A percentile compares a stretch with the other conserved stretches of the same genome.
Conservation (phyloP, 2,113 vertebrate species). For the Carassius carassius region DNA sequence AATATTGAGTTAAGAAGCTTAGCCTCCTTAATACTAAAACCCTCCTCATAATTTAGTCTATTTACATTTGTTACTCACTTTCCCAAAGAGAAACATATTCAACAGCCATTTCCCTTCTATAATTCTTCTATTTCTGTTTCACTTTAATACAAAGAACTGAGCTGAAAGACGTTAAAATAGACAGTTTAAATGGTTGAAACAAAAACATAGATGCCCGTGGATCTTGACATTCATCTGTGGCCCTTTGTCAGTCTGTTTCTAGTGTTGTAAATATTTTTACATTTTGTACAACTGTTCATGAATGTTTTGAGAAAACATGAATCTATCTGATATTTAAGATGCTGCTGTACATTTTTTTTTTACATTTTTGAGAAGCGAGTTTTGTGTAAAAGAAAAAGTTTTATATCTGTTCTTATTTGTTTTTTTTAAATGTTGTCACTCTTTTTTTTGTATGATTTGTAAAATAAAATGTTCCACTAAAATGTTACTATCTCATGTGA, state of each 20-base stretch:
- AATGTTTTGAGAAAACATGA: slow-evolving; percentile 24
- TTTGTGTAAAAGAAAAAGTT: slow-evolving; percentile 66
- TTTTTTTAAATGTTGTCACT: slow-evolving; percentile 60
- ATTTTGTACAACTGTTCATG: slow-evolving; percentile 37
- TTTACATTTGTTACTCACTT: not conserved
- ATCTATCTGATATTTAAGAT: slow-evolving; percentile 67
- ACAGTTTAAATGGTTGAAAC: slow-evolving; percentile 47
- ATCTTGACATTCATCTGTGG: slow-evolving; percentile 45
- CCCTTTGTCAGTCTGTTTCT: slow-evolving; percentile 8
- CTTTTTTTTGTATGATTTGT: slow-evolving; percentile 76
- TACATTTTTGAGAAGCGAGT: slow-evolving; percentile 45
- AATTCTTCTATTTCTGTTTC: slow-evolving; percentile 16
- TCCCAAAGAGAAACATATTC: not conserved
- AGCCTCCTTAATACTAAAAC: not conserved
- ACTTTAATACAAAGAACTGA: slow-evolving; percentile 22
- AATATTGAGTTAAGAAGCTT: not conserved
- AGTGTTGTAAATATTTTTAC: slow-evolving; percentile 14
- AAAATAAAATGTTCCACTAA: slow-evolving; percentile 69
- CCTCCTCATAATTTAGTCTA: not conserved
- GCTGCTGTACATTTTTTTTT: slow-evolving; percentile 55
- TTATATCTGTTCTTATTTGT: slow-evolving; percentile 62
- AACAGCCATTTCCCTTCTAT: not conserved
- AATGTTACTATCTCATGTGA: not conserved
- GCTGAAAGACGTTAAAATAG: slow-evolving; percentile 49
- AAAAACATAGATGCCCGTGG: slow-evolving; percentile 60